Evolutionary conservation across 2,113 vertebrate species (phyloP), one percentile per base, ranked within the genome.

Genomic region (Mixornis gularis): DNA sequence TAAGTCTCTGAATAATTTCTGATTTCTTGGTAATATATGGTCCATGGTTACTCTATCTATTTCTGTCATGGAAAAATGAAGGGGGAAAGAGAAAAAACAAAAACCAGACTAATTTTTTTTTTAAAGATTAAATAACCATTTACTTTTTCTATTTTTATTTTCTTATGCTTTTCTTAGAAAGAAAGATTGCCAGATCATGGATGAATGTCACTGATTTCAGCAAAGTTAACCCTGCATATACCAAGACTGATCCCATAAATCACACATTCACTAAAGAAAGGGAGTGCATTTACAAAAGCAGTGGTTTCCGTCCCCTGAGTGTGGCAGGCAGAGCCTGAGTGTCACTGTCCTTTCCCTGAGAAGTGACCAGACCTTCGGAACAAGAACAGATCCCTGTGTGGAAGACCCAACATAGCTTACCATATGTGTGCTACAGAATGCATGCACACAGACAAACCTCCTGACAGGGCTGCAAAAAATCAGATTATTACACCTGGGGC

Each of bases 391-490:
- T 53, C 9, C 9, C 30, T 17, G 7, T 24, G 11, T 6, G n/a
- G 26, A 49, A 89, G 18, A 65, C 7, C 6, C 21, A 55, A 3
- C 3, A 7, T 0, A 53, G 9, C 5, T 70, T 36, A 64, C 12
- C 9, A 13, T 9, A 10, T 1, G 0, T 43, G 21, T 59, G 6
- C n/a, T 68, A 17, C 21, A 40, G n/a, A 55, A 53, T 30, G 12
- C 8, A 32, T 5, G 2, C 22, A 38, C 41, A 29, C 3, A 44
- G 30, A 7, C 32, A 77, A 80, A 46, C 5, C 4, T 38, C 20
- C 59, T 17, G 13, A 83, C 22, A 3, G 8, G 4, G 5, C 29
- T 56, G 14, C 8, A 88, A 53, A 74, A 76, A 83, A 40, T 43
- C 30, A 22, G 4, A 3, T 27, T 52, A 17, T 46, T 58, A 34